A percentile compares a stretch with the other conserved stretches of the same genome.
These are phyloP conservation scores for Acrossocheilus fasciatus DNA, from an alignment of 2,797 vertebrate genomes.

Conservation along the genomic window DNA sequence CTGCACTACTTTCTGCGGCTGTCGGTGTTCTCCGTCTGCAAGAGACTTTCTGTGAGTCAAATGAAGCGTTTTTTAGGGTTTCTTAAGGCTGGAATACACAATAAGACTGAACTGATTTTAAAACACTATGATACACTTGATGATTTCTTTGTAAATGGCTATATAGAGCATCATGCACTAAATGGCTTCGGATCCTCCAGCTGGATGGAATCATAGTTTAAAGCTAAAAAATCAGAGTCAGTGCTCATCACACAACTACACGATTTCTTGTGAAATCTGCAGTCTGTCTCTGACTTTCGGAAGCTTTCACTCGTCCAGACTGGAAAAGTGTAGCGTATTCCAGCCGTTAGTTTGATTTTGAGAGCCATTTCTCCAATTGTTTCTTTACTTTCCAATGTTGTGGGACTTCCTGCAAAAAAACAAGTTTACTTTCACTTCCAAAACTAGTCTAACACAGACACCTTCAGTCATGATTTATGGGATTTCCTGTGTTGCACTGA, in stretches of 20 bases:
- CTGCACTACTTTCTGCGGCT: constrained; percentile 68
- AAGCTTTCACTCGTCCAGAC: background rate
- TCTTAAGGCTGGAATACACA: background rate
- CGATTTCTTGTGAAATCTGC: background rate
- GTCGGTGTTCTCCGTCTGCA: constrained; percentile 64
- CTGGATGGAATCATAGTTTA: background rate
- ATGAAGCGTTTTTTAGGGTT: background rate
- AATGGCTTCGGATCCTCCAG: background rate
- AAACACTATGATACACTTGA: background rate
- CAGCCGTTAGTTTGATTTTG: background rate
- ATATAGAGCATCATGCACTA: background rate
- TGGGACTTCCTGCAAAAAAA: background rate
- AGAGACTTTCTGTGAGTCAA: constrained; percentile 78
- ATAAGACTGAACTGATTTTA: background rate
- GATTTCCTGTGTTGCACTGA: constrained; percentile 24
- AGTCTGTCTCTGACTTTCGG: background rate
- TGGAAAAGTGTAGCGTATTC: background rate
- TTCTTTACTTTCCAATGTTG: background rate
- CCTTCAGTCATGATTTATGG: constrained; percentile 23
- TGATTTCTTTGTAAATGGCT: background rate
- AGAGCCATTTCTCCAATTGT: background rate
- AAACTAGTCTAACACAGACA: constrained; percentile 8
- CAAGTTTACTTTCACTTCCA: background rate
- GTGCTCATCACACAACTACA: background rate
- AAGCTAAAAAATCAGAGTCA: background rate